Base-by-base conservation (phyloP, 2,888 invertebrate genomes). In the Drosophila infuscata region DNA sequence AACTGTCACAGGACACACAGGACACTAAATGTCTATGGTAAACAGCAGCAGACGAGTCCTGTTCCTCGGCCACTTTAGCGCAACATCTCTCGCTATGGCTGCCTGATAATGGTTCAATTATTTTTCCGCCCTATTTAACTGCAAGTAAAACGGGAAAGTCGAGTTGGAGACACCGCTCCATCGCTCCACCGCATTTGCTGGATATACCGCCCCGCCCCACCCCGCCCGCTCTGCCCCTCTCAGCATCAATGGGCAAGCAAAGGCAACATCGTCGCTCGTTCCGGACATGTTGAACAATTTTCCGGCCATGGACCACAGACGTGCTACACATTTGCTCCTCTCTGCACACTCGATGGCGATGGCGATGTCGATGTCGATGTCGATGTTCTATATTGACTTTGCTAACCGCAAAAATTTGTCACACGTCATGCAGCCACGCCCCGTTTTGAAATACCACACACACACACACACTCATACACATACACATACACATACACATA, bases 111-210 rank as follows among this genome's bases (percentile, higher is more conserved):
- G 92, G 82, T 94, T 94, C 94, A 99, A 99, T 78, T 96, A 95
- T 48, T 95, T 94, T 92, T 98, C 98, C 74, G 97, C 97, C 91
- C 95, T 95, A 71, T 96, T 97, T 93, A 97, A 97, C 79, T 96
- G 96, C 83, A 81, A 81, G 81, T 79, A 88, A 79, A 79, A 74
- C 70, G 73, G 69, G 48, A 30, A 73, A 64, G 41, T 66, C 62
- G 46, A 57, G 62, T 46, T 69, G 64, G 53, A 62, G 56, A 58
- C 56, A 58, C 57, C 38, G 48, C 53, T 20, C 33, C 32, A 41
- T 53, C 38, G 48, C 53, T 20, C 33, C 32, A 35, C 12, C 30
- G 20, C 32, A 38, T 38, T 29, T 54, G 36, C 7, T 56, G 56
- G 6, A 25, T 35, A 20, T 6, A 15, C 36, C 36, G 36, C 3